Evolutionary conservation across 1,140 invertebrate species (phyloP).

Genomic region (Pygmarrhopalites habei): DNA sequence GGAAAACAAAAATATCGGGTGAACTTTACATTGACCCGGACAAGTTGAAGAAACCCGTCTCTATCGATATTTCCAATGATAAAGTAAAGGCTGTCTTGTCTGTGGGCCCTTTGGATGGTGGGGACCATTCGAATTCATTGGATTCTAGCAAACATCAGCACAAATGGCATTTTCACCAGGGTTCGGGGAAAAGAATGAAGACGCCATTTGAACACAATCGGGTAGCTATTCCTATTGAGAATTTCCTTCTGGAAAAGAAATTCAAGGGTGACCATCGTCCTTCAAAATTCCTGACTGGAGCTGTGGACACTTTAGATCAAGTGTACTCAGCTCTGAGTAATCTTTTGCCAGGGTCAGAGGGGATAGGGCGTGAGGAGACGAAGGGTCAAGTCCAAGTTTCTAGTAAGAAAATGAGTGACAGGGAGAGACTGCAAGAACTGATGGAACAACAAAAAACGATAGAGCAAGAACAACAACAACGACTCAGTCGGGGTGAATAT

Average conservation of each 20-base stretch:
- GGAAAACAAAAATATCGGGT: background rate
- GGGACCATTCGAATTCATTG: background rate
- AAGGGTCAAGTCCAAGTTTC: background rate
- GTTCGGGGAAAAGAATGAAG: too few relatives aligned
- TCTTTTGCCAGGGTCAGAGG: background rate
- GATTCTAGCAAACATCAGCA: background rate
- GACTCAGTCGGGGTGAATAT: background rate
- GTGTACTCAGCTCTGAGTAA: background rate
- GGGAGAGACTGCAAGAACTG: background rate
- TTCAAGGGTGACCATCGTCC: background rate
- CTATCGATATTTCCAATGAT: constrained; percentile 3
- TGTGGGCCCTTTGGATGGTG: background rate
- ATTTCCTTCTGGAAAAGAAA: constrained; percentile 1
- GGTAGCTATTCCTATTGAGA: background rate
- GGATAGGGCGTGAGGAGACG: background rate
- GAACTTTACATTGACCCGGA: constrained; percentile 1
- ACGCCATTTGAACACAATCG: too few relatives aligned
- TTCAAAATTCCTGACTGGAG: background rate
- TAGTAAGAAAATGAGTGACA: background rate
- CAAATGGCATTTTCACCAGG: background rate
- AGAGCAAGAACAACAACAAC: background rate
- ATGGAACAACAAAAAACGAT: background rate
- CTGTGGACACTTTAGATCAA: background rate
- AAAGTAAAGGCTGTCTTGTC: background rate
- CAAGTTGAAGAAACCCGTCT: constrained; percentile 4